phyloP scores from a whole-genome alignment of 2,797 vertebrate species.

The Phrynocephalus guinanensis region DNA sequence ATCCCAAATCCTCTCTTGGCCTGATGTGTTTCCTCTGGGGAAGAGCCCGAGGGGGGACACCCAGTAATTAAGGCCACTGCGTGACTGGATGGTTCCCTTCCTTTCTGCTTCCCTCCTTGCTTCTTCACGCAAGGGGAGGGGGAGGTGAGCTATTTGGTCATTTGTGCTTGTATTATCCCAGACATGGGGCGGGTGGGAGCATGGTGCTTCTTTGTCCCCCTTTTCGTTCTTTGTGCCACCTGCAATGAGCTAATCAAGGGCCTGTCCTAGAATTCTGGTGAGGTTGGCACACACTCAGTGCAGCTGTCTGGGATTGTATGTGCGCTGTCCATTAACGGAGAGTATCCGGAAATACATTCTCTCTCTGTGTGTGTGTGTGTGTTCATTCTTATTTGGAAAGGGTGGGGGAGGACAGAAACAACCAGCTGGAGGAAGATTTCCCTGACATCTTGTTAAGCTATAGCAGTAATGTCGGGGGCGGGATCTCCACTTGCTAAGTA shows the following conservation, averaged over 20 bases:
- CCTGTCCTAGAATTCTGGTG: conserved; percentile 22
- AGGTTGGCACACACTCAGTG: conserved; percentile 25
- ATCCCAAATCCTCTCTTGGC: conserved; percentile 23
- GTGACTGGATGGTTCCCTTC: background rate
- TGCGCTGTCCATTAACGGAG: conserved; percentile 7
- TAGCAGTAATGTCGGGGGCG: no score
- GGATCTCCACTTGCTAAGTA: background rate
- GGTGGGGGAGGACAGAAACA: background rate
- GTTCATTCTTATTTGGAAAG: background rate
- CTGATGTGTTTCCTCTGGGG: conserved; percentile 18
- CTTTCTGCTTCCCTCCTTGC: no score
- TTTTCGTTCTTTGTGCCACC: conserved; percentile 13
- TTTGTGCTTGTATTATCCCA: background rate
- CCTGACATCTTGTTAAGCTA: background rate
- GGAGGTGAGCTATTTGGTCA: background rate
- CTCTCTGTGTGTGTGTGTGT: no score
- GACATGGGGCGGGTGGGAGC: background rate
- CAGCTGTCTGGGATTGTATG: conserved; percentile 38
- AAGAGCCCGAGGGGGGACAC: background rate
- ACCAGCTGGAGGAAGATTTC: background rate
- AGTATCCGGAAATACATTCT: no score
- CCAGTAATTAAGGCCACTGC: background rate
- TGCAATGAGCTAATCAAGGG: conserved; percentile 27
- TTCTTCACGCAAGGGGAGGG: background rate
- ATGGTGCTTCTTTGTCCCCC: background rate